phyloP scores from a whole-genome alignment of 2,797 vertebrate species.

The Neosalanx taihuensis region DNA sequence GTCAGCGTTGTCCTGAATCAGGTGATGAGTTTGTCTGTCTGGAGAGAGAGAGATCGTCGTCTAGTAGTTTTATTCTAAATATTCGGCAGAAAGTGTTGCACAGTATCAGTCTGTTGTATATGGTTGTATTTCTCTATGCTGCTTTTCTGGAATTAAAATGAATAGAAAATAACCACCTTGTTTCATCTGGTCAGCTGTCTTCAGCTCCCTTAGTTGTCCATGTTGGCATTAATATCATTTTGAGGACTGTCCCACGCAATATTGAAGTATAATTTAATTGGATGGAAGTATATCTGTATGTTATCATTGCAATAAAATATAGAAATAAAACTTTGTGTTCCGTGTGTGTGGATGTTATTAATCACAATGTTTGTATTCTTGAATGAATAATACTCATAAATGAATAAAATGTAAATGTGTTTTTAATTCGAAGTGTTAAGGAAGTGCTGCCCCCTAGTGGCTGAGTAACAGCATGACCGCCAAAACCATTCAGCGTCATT shows the following conservation, averaged over 20 bases:
- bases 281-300: constrained; percentile 76
- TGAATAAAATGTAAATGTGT: no score
- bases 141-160: constrained; percentile 69
- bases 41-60: constrained; percentile 39
- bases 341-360: constrained; percentile 3
- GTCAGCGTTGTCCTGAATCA: constrained; percentile 18
- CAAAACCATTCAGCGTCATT: no score
- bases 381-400: no score
- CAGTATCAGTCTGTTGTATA: constrained; percentile 69
- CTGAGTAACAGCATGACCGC: no score
- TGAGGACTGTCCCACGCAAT: constrained; percentile 70
- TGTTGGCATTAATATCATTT: constrained; percentile 65
- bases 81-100: constrained; percentile 61
- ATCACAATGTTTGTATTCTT: no score
- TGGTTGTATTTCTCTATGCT: constrained; percentile 66
- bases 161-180: constrained; percentile 45
- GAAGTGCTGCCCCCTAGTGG: no score
- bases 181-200: constrained; percentile 62
- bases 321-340: constrained; percentile 58
- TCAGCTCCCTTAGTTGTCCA: constrained; percentile 61
- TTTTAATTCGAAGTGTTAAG: no score
- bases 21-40: constrained; percentile 27
- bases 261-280: constrained; percentile 78
- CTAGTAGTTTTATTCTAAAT: constrained; percentile 43
- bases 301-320: constrained; percentile 81